These are phyloP conservation scores for Polypedilum pembai DNA, from an alignment of 1,140 invertebrate genomes.

Conservation along the genomic window DNA sequence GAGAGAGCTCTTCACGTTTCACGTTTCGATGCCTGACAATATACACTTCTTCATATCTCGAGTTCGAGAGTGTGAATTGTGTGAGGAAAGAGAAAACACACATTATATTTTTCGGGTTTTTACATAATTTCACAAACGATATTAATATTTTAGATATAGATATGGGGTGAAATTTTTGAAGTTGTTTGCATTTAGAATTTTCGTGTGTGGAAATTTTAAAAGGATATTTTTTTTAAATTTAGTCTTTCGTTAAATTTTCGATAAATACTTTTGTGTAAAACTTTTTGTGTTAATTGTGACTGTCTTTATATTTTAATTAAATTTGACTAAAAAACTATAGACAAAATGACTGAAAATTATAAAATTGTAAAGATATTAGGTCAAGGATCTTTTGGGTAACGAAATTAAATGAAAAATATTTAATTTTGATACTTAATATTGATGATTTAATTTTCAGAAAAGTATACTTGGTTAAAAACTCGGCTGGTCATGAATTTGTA, in stretches of 20 bases:
- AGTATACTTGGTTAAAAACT: background rate
- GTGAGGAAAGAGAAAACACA: background rate
- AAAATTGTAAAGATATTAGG: background rate
- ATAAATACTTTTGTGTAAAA: background rate
- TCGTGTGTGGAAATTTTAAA: background rate
- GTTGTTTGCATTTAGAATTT: background rate
- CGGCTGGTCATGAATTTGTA: background rate
- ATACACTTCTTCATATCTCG: background rate
- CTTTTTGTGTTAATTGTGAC: background rate
- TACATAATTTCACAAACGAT: background rate
- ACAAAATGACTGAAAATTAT: background rate
- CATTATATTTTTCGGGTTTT: background rate
- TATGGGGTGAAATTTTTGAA: background rate
- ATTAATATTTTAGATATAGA: background rate
- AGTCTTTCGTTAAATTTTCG: background rate
- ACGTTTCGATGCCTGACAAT: conserved; percentile 16
- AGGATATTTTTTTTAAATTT: background rate
- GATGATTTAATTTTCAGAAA: background rate
- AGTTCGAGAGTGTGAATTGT: background rate
- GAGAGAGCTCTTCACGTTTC: conserved; percentile 1
- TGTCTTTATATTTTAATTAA: background rate
- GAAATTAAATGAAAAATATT: background rate
- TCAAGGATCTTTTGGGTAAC: background rate
- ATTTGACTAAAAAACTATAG: background rate
- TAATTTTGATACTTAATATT: background rate